Evolutionary conservation across 2,888 invertebrate genomes (phyloP).

Genomic region (Ptychoptera contaminata): DNA sequence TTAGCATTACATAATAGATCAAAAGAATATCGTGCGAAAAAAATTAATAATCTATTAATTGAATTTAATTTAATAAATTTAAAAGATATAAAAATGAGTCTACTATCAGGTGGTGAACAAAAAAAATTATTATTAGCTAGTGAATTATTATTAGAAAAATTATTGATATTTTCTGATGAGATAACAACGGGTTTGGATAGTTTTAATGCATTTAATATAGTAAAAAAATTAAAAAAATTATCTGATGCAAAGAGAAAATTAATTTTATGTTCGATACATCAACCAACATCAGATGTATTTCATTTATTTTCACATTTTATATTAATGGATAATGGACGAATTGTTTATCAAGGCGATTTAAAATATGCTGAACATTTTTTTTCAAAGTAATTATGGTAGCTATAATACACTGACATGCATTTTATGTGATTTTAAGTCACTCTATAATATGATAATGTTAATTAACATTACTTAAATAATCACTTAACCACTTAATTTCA

Average conservation of each 20-base stretch:
- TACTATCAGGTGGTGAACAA: conserved; percentile 79
- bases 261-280: conserved; percentile 71
- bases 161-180: conserved; percentile 83
- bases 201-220: conserved; percentile 68
- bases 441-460: too few relatives aligned
- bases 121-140: conserved; percentile 67
- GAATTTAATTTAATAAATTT: conserved; percentile 61
- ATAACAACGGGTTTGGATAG: conserved; percentile 88
- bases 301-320: conserved; percentile 67
- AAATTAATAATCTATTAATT: conserved; percentile 22
- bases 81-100: conserved; percentile 50
- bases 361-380: conserved; percentile 52
- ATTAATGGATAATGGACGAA: conserved; percentile 58
- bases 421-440: conserved; percentile 16
- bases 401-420: too few relatives aligned
- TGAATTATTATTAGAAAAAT: conserved; percentile 68
- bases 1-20: conserved; percentile 39
- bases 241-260: conserved; percentile 21
- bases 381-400: conserved; percentile 49
- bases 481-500: conserved; percentile 30
- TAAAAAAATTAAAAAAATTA: conserved; percentile 49
- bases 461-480: too few relatives aligned
- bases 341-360: conserved; percentile 65
- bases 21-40: conserved; percentile 23
- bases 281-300: conserved; percentile 76